Conservation (phyloP, 2,797 vertebrate genomes). For the Moxostoma hubbsi region DNA sequence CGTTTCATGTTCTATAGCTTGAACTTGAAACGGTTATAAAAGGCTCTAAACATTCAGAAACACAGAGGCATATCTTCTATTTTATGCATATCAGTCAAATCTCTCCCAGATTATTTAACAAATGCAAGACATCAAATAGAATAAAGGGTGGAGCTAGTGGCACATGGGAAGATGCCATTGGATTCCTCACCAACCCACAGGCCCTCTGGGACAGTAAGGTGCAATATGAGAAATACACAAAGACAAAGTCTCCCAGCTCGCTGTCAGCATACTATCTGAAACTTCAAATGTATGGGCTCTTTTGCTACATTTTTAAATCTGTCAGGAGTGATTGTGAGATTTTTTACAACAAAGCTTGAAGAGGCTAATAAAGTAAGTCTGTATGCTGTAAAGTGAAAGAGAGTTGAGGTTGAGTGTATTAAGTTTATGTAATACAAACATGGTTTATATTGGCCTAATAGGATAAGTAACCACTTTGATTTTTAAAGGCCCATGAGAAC, state of each 20-base stretch:
- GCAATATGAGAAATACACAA: slow-evolving; percentile 8
- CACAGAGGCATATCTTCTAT: too few species aligned
- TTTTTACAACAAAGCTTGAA: background rate
- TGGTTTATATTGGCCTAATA: background rate
- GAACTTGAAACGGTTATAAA: too few species aligned
- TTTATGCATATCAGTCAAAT: too few species aligned
- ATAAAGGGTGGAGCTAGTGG: background rate
- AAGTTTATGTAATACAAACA: background rate
- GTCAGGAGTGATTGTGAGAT: background rate
- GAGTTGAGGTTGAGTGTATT: background rate
- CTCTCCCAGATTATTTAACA: too few species aligned
- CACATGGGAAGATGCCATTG: background rate
- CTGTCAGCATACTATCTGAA: background rate
- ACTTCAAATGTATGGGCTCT: background rate
- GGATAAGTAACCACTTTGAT: background rate
- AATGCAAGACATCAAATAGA: too few species aligned
- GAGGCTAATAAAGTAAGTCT: background rate
- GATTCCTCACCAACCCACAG: slow-evolving; percentile 50
- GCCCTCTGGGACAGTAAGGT: slow-evolving; percentile 65
- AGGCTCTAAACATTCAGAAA: too few species aligned
- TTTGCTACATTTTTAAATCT: background rate
- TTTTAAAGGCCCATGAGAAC: background rate
- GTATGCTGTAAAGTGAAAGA: background rate
- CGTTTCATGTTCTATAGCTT: too few species aligned
- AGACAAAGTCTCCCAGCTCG: background rate